A percentile compares a stretch with the other conserved stretches of the same genome.
phyloP scores from a whole-genome alignment of 2,797 vertebrate genomes.

The Pipistrellus pipistrellus region DNA sequence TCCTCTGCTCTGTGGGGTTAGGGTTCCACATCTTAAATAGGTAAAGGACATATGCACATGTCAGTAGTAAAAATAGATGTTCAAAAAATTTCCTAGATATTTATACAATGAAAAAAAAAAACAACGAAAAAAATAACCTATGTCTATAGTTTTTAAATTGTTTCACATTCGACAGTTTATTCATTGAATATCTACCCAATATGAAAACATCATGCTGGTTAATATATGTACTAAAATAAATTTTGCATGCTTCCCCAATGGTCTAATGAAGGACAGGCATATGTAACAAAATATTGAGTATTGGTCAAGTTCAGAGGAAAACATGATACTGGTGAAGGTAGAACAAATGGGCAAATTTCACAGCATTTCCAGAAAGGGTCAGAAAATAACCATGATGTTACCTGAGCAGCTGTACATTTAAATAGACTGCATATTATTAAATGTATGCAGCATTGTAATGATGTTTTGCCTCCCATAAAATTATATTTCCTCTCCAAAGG shows the following conservation, averaged over 20 bases:
- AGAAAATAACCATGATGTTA: background rate
- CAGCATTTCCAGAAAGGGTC: background rate
- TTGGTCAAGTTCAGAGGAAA: slow-evolving; percentile 43
- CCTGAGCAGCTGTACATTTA: background rate
- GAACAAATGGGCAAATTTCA: background rate
- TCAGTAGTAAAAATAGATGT: background rate
- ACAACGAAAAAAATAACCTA: slow-evolving; percentile 2
- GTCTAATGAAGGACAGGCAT: background rate
- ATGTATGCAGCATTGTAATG: background rate
- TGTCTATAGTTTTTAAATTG: background rate
- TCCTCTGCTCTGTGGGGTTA: background rate
- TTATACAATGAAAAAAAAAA: background rate
- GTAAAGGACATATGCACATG: background rate
- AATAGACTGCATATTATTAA: slow-evolving; percentile 12
- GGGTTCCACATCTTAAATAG: background rate
- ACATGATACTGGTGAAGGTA: background rate
- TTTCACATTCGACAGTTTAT: background rate
- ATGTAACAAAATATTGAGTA: background rate
- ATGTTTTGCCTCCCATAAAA: slow-evolving; percentile 6
- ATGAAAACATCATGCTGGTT: background rate
- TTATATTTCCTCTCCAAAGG: slow-evolving; percentile 22
- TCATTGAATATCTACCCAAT: background rate
- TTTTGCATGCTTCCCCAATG: background rate
- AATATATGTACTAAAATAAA: slow-evolving; percentile 18
- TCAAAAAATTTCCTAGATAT: slow-evolving; percentile 7